Conservation (phyloP, 2,797 vertebrate genomes). For the Pangasius krempfi region DNA sequence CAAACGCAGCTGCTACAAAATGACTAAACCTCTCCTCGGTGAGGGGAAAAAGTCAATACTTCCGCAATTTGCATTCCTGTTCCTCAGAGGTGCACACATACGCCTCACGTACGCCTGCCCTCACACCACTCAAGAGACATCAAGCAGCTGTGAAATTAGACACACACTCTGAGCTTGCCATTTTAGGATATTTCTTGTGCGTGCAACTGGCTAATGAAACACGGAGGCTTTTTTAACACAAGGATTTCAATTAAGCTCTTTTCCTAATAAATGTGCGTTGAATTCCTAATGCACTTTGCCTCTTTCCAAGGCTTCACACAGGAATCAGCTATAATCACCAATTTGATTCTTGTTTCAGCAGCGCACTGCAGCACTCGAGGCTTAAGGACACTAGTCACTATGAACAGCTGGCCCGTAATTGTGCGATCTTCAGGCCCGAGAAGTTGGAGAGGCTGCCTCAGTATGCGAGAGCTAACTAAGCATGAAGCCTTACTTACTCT, state of each 20-base stretch:
- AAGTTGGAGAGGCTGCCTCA: constrained; percentile 23
- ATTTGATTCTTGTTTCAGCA: background rate
- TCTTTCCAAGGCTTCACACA: constrained; percentile 54
- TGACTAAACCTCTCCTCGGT: constrained; percentile 47
- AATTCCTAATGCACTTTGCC: constrained; percentile 68
- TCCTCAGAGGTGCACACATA: constrained; percentile 47
- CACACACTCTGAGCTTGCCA: constrained; percentile 63
- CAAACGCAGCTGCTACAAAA: constrained; percentile 72
- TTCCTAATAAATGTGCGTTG: constrained; percentile 65
- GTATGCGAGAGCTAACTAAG: constrained; percentile 34
- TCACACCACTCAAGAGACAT: constrained; percentile 57
- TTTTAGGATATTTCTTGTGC: constrained; percentile 60
- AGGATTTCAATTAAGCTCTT: constrained; percentile 70
- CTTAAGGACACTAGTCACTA: constrained; percentile 9
- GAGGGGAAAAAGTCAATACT: constrained; percentile 52
- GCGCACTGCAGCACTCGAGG: constrained; percentile 13
- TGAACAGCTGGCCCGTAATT: constrained; percentile 31
- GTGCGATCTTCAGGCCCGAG: constrained; percentile 30
- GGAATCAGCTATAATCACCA: constrained; percentile 5
- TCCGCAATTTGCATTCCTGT: constrained; percentile 55
- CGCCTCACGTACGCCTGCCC: constrained; percentile 36
- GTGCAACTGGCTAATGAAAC: constrained; percentile 67
- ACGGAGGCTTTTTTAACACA: constrained; percentile 56
- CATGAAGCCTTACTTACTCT: constrained; percentile 31
- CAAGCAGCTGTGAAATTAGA: constrained; percentile 77